Evolutionary conservation across 1,140 invertebrate genomes (phyloP), one percentile per base, ranked within the genome.

Genomic region (Cydia splendana): DNA sequence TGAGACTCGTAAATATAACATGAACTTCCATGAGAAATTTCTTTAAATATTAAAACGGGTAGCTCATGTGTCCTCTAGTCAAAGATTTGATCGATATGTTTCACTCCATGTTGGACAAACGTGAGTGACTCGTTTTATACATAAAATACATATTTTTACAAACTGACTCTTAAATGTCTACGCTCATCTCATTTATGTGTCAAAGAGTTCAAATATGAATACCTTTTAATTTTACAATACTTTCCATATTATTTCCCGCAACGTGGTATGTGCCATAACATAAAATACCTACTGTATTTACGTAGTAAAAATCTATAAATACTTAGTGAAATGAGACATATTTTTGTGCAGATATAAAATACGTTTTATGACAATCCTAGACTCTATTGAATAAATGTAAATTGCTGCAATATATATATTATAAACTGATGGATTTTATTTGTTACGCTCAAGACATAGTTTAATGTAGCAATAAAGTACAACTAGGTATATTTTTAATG

Each of bases 261-360:
- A 62, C 12, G 4, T 53, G n/a, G 18, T 62, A 20, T 62, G 18
- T 62, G 57, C 20, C 57, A 62, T 62, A 51, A 57, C n/a, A 57
- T 20, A 10, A 62, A n/a, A n/a, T n/a, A n/a, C n/a, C n/a, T n/a
- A n/a, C n/a, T 24, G 10, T 20, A 62, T 53, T 53, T 53, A 62
- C 20, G 18, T 62, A 62, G 57, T 62, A 62, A 12, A 62, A 12
- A 24, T 62, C 18, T 62, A 62, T 62, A 62, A 62, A 62, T 62
- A 62, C 18, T 62, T 62, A 12, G 57, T 12, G 20, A 24, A 62
- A 62, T 62, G 57, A 62, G 18, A 62, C 57, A 57, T 62, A 62
- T 62, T 62, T 62, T 62, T 62, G 20, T 62, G 57, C 57, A 62
- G 57, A 62, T 24, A 24, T 62, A 62, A 62, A 62, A 62, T 62